Evolutionary conservation across 2,113 vertebrate genomes (phyloP), one percentile per base, ranked within the genome.

Genomic region (Glaucomys volans): DNA sequence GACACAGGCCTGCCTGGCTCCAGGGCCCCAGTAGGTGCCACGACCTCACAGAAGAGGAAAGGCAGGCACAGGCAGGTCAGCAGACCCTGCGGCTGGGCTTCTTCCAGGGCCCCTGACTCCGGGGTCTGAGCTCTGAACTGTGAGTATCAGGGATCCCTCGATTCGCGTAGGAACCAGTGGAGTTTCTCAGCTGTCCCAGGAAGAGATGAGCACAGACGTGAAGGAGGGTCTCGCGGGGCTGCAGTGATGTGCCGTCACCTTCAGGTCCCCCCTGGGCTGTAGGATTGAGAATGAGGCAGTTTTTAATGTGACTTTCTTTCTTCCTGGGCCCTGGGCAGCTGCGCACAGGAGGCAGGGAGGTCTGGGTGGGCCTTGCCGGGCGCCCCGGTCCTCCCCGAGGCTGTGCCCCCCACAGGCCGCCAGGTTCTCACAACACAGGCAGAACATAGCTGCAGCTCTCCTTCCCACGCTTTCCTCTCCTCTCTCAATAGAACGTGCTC

Each of bases 311-410:
- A 64, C 35, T 22, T 83, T 64, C 62, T 47, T 40, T 44, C 69
- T 59, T 94, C 24, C 57, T 44, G 42, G 69, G 44, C 30, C 62
- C 62, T n/a, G 32, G 42, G n/a, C 35, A 37, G 28, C 5, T 75
- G 20, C 11, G 30, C 2, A 18, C 2, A 5, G 0, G 30, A 10
- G 47, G 26, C 14, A 0, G 20, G 6, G 54, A 47, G 2, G 3
- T 17, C 32, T 24, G 35, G 37, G 8, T 14, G 8, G 4, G 44
- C 6, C n/a, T 66, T 80, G 3, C 24, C 64, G n/a, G 4, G 42
- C 5, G 42, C 67, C 26, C 22, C 30, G n/a, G 35, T 30, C 8
- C 6, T 28, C 28, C 54, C 67, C 10, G 17, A n/a, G n/a, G n/a
- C 13, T 7, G 5, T 2, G 52, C 22, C 35, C 17, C 30, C 47